A percentile compares a stretch with the other conserved stretches of the same genome.
Conservation (phyloP, 2,113 vertebrate genomes). For the Zosterops hypoxanthus region DNA sequence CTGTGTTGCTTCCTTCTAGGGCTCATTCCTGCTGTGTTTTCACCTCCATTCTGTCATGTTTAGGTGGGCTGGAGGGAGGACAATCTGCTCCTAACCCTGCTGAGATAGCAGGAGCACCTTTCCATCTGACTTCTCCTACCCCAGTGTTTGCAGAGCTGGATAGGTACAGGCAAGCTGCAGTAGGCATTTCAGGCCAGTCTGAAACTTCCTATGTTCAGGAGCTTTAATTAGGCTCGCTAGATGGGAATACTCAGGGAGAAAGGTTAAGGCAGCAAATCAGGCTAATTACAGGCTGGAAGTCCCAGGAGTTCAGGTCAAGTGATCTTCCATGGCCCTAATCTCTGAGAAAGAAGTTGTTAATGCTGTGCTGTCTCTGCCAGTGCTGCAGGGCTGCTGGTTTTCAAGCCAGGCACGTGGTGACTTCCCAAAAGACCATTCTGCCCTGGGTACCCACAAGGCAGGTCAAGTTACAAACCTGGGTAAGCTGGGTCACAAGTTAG, state of each 20-base stretch:
- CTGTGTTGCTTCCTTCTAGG: not conserved
- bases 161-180: not conserved
- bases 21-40: not conserved
- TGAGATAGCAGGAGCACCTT: not conserved
- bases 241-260: slow-evolving; percentile 17
- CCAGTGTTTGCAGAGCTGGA: not conserved
- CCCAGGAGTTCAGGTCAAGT: slow-evolving; percentile 33
- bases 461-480: not conserved
- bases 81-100: not conserved
- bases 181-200: not conserved
- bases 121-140: not conserved
- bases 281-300: slow-evolving; percentile 49
- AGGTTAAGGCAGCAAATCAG: slow-evolving; percentile 41
- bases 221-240: slow-evolving; percentile 12
- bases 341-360: not conserved
- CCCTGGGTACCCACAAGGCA: not conserved
- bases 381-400: not conserved
- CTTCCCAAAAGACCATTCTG: not conserved
- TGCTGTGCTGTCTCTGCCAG: not conserved
- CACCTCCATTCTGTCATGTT: not conserved
- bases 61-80: not conserved
- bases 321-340: not conserved
- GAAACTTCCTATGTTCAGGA: not conserved
- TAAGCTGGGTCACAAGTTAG: not conserved
- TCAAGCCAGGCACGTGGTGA: not conserved